Percentiles rank a stretch among this genome's conserved stretches.
These are phyloP conservation scores for Epinotia bilunana DNA, from an alignment of 2,888 invertebrate genomes.

Conservation along the genomic window DNA sequence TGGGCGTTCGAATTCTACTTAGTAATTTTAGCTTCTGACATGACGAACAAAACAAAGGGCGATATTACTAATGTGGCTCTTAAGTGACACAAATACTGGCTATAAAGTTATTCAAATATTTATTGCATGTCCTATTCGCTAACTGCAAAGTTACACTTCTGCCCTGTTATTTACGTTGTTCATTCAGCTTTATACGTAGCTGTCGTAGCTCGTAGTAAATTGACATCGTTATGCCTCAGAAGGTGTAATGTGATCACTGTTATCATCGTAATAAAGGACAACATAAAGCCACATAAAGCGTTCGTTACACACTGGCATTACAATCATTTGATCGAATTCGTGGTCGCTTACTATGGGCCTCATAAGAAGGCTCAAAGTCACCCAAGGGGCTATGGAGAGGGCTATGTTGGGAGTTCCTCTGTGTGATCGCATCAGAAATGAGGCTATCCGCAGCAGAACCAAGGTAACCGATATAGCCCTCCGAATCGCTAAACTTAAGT, in stretches of 20 bases:
- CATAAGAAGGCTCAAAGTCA: too few relatives aligned
- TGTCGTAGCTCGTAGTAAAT: neutral
- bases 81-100: constrained; percentile 1
- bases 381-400: too few relatives aligned
- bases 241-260: neutral
- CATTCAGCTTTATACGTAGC: neutral
- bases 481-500: too few relatives aligned
- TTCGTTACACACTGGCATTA: neutral
- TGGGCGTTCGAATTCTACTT: neutral
- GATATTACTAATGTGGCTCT: neutral
- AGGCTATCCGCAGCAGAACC: too few relatives aligned
- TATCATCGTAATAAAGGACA: neutral
- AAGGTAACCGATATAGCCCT: too few relatives aligned
- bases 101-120: constrained; percentile 32
- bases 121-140: constrained; percentile 9
- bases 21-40: neutral
- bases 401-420: too few relatives aligned
- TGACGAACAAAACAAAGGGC: neutral
- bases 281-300: neutral
- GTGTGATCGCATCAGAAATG: too few relatives aligned
- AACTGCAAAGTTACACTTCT: constrained; percentile 24
- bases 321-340: neutral
- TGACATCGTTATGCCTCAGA: neutral
- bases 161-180: constrained; percentile 9
- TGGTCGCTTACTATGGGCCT: too few relatives aligned